Percentiles rank a stretch among this genome's conserved stretches.
phyloP scores from a whole-genome alignment of 2,888 invertebrate species.

The Theodoxus fluviatilis region DNA sequence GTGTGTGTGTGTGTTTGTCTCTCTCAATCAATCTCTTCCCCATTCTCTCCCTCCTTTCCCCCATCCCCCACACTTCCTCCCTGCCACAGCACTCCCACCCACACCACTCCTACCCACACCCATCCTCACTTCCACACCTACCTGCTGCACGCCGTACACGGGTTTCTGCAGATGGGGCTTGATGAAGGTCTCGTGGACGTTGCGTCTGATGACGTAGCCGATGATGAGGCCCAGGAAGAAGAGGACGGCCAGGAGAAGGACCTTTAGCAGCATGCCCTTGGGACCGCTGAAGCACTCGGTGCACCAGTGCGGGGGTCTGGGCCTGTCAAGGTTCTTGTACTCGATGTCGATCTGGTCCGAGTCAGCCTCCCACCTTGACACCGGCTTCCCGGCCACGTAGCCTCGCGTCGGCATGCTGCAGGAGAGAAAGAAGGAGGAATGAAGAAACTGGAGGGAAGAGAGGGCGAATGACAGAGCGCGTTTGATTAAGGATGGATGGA shows the following conservation, averaged over 20 bases:
- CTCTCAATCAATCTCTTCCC: background rate
- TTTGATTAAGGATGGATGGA: no score
- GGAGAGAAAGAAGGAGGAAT: background rate
- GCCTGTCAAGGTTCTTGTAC: conserved; percentile 55
- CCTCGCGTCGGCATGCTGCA: conserved; percentile 55
- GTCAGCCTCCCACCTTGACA: conserved; percentile 57
- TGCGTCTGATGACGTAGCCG: conserved; percentile 47
- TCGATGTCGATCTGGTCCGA: conserved; percentile 59
- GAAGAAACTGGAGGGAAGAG: background rate
- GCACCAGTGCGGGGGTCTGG: conserved; percentile 34
- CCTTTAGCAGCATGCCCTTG: conserved; percentile 48
- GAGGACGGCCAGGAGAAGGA: conserved; percentile 43
- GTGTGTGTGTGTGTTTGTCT: background rate
- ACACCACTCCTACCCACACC: background rate
- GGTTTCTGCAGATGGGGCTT: conserved; percentile 22
- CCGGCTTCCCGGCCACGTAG: conserved; percentile 56
- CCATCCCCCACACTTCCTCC: background rate
- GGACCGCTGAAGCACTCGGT: conserved; percentile 41
- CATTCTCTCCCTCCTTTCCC: background rate
- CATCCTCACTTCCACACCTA: conserved; percentile 1
- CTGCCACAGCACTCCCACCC: background rate
- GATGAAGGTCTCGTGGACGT: conserved; percentile 37
- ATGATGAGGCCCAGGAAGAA: conserved; percentile 51
- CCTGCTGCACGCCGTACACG: conserved; percentile 34
- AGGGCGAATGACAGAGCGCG: no score